phyloP scores from a whole-genome alignment of 2,888 invertebrate species.

The Drosophila lacicola region DNA sequence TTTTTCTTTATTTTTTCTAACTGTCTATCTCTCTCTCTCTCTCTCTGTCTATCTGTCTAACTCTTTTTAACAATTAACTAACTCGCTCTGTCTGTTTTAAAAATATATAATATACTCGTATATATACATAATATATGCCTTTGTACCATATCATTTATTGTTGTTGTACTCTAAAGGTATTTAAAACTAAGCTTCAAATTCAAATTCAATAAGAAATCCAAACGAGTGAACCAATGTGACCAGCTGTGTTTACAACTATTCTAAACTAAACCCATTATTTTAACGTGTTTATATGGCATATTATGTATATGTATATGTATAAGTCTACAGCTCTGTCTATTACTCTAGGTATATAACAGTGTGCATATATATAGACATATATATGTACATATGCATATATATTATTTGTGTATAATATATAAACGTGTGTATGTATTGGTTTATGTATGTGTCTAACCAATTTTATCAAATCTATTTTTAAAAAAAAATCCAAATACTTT shows the following conservation, averaged over 20 bases:
- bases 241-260: constrained; percentile 24
- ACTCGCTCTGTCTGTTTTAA: constrained; percentile 66
- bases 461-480: constrained; percentile 4
- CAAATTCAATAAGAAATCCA: constrained; percentile 25
- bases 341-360: constrained; percentile 54
- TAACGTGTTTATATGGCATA: constrained; percentile 55
- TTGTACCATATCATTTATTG: constrained; percentile 70
- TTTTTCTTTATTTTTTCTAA: constrained; percentile 35
- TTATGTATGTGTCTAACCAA: constrained; percentile 23
- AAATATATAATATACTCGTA: constrained; percentile 64
- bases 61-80: constrained; percentile 53
- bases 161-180: constrained; percentile 68
- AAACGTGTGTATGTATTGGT: constrained; percentile 21
- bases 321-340: constrained; percentile 59
- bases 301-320: constrained; percentile 65
- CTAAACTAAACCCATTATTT: constrained; percentile 45
- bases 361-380: constrained; percentile 25
- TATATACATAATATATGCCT: constrained; percentile 77
- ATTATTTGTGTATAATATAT: constrained; percentile 16
- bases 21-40: constrained; percentile 29
- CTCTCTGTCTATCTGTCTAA: constrained; percentile 59
- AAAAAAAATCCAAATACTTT: background rate
- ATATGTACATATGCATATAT: constrained; percentile 23
- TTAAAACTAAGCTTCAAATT: constrained; percentile 36
- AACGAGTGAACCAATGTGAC: constrained; percentile 14